Percentiles rank a stretch among this genome's conserved stretches.
phyloP scores from a whole-genome alignment of 2,113 vertebrate species.

The Myrmecobius fasciatus region DNA sequence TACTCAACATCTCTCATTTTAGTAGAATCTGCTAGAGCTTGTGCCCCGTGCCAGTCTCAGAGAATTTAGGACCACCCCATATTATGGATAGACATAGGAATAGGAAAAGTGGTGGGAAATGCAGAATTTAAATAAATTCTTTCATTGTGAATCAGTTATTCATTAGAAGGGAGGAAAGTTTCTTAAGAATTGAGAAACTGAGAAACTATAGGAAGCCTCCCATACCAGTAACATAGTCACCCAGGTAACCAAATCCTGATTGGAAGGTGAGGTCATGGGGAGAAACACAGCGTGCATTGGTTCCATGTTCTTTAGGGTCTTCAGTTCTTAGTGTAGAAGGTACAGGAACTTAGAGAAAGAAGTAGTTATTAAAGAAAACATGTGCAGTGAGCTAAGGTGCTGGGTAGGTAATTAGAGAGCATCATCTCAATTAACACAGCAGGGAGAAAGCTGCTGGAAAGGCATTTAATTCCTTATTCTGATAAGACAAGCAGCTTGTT shows the following conservation, averaged over 20 bases:
- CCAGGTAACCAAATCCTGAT: neutral
- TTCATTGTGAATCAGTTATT: neutral
- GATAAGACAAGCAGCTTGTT: neutral
- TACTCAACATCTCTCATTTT: neutral
- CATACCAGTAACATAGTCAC: neutral
- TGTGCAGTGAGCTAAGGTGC: neutral
- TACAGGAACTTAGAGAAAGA: neutral
- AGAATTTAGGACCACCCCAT: neutral
- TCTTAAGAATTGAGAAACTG: neutral
- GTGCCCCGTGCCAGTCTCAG: neutral
- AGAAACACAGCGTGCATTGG: conserved; percentile 4
- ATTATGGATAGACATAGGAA: neutral
- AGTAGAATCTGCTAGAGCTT: neutral
- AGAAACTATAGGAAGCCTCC: neutral
- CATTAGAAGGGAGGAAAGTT: neutral
- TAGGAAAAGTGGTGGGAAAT: neutral
- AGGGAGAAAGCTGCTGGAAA: neutral
- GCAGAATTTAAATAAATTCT: neutral
- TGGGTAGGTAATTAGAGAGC: neutral
- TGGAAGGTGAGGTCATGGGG: neutral
- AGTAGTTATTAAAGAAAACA: neutral
- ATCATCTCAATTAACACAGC: neutral
- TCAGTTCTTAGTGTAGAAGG: neutral
- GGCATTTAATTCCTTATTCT: neutral
- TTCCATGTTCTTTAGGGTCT: conserved; percentile 5